Percentiles rank a stretch among this genome's conserved stretches.
Conservation (phyloP, 2,797 vertebrate genomes). For the Halcyon leucocephala region DNA sequence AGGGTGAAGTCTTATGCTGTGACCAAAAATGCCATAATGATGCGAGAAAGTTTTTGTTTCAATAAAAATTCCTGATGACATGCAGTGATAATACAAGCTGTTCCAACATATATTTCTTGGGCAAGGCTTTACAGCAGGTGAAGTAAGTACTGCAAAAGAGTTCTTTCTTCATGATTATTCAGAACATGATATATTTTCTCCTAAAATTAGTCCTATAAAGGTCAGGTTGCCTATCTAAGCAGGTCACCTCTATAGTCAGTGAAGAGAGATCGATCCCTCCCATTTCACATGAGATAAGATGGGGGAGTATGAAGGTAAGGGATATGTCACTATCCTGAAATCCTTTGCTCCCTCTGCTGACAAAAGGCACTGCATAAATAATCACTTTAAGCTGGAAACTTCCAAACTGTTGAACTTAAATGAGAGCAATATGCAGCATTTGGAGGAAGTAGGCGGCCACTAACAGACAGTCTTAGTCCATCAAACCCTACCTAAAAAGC, state of each 20-base stretch:
- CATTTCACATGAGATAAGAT: not conserved
- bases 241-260: not conserved
- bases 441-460: not conserved
- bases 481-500: not conserved
- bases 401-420: not conserved
- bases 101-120: not conserved
- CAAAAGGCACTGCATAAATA: not conserved
- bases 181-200: not conserved
- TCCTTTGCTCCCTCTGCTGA: not conserved
- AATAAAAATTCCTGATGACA: not conserved
- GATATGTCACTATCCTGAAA: not conserved
- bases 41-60: not conserved
- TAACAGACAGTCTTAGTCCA: not conserved
- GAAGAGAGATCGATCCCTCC: not conserved
- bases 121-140: not conserved
- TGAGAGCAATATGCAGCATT: not conserved
- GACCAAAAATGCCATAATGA: not conserved
- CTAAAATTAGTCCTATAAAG: not conserved
- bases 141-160: not conserved
- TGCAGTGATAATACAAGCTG: not conserved
- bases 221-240: not conserved
- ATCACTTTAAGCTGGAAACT: not conserved
- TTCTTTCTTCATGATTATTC: not conserved
- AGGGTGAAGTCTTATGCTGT: not conserved
- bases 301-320: rapidly evolving